Conservation (phyloP, 2,888 invertebrate genomes). For the Diabrotica balteata region DNA sequence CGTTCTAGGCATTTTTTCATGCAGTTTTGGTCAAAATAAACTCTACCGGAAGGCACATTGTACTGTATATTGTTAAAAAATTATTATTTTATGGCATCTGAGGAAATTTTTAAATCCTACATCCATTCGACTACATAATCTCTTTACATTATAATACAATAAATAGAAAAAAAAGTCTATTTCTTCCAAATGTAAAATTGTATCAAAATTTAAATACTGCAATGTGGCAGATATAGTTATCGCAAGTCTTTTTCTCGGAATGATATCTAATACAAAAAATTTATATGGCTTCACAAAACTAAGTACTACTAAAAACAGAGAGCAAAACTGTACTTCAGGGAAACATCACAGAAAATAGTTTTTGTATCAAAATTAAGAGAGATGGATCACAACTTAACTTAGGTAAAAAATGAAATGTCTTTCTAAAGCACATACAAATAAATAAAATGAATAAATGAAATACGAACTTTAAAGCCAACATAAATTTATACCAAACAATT, state of each 20-base stretch:
- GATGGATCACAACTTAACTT: too few species aligned
- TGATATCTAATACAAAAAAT: constrained; percentile 27
- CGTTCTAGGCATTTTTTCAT: too few species aligned
- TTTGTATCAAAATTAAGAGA: too few species aligned
- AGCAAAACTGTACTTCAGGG: constrained; percentile 19
- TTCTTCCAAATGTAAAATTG: constrained; percentile 19
- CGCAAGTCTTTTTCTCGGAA: constrained; percentile 31
- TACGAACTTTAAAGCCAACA: too few species aligned
- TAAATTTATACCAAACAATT: too few species aligned
- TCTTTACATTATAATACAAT: constrained; percentile 41
- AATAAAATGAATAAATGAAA: too few species aligned
- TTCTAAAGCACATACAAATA: not conserved
- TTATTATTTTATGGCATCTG: constrained; percentile 28
- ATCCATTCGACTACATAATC: constrained; percentile 28
- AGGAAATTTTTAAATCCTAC: constrained; percentile 23
- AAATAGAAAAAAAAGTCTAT: constrained; percentile 27
- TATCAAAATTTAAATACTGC: constrained; percentile 38
- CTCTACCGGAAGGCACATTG: constrained; percentile 16
- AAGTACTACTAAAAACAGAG: constrained; percentile 25
- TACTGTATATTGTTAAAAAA: constrained; percentile 24
- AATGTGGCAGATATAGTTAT: constrained; percentile 30
- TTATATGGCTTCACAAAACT: constrained; percentile 20
- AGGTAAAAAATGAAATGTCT: too few species aligned
- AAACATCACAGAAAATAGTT: too few species aligned
- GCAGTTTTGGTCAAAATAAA: not conserved